Percentiles rank a stretch among this genome's conserved stretches.
phyloP scores from a whole-genome alignment of 2,888 invertebrate species.

The Drosophila emarginata region DNA sequence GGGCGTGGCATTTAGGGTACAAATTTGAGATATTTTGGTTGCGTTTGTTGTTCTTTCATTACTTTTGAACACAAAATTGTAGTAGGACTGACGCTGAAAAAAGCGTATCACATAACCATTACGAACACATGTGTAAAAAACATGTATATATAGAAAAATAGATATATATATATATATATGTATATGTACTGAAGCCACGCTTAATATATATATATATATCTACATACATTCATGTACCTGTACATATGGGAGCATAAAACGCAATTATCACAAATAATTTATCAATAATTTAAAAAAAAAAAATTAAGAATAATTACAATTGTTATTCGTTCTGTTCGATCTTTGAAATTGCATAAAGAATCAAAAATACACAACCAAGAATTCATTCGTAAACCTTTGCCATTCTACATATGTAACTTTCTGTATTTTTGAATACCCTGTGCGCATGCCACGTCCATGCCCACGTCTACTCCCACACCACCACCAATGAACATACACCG shows the following conservation, averaged over 20 bases:
- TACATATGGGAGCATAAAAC: constrained; percentile 47
- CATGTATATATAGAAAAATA: constrained; percentile 17
- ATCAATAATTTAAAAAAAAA: constrained; percentile 51
- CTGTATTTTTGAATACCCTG: constrained; percentile 13
- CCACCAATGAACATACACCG: constrained; percentile 33
- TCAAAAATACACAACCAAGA: constrained; percentile 59
- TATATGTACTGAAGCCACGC: constrained; percentile 19
- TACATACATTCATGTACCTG: constrained; percentile 40
- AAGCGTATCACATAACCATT: constrained; percentile 37
- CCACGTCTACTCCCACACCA: background rate
- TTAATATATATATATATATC: constrained; percentile 12
- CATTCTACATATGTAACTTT: background rate
- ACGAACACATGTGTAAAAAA: constrained; percentile 11
- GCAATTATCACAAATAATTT: constrained; percentile 69
- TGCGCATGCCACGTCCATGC: constrained; percentile 39
- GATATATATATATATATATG: constrained; percentile 5
- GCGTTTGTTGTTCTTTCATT: constrained; percentile 35
- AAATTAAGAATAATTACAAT: constrained; percentile 39
- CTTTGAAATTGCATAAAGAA: constrained; percentile 31
- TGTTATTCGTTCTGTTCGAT: constrained; percentile 33
- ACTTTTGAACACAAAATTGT: constrained; percentile 10
- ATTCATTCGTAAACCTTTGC: constrained; percentile 44
- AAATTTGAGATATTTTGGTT: constrained; percentile 32
- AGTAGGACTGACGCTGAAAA: constrained; percentile 11
- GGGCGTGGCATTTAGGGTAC: background rate